Conservation (phyloP, 2,888 invertebrate species). For the Dryobota labecula region DNA sequence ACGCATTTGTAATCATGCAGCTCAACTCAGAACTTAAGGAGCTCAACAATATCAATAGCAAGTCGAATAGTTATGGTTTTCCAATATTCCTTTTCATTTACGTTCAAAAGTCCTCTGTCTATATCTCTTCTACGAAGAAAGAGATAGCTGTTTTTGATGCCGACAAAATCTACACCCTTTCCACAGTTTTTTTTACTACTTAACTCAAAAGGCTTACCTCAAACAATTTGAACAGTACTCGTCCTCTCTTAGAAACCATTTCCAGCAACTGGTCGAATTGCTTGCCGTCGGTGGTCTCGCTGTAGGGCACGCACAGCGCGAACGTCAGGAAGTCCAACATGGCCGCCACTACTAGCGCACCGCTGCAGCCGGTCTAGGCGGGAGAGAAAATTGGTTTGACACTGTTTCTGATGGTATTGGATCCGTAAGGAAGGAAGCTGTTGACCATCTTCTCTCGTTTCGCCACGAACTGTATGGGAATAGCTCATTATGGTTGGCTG, state of each 20-base stretch:
- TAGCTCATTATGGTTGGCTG: background rate
- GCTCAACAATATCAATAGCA: no score
- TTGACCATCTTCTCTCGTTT: background rate
- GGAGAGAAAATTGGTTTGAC: background rate
- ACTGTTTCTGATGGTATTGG: background rate
- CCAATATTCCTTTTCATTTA: background rate
- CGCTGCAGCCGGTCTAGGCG: conserved; percentile 96
- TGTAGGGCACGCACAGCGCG: conserved; percentile 99
- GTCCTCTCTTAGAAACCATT: conserved; percentile 97
- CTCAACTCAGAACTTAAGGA: no score
- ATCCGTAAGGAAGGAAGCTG: background rate
- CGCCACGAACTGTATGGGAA: background rate
- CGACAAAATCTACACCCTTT: background rate
- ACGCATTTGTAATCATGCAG: no score
- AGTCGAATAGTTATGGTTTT: background rate
- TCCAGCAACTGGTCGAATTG: conserved; percentile 98
- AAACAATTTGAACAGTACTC: conserved; percentile 97
- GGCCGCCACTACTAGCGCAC: conserved; percentile 98
- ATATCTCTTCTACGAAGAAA: background rate
- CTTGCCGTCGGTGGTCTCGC: conserved; percentile 99
- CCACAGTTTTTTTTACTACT: background rate
- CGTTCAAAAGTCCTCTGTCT: background rate
- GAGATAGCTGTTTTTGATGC: no score
- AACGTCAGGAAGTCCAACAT: conserved; percentile 99
- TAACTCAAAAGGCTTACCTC: conserved; percentile 89